Base-by-base conservation (phyloP, 2,888 invertebrate species). In the Phlogophora meticulosa region DNA sequence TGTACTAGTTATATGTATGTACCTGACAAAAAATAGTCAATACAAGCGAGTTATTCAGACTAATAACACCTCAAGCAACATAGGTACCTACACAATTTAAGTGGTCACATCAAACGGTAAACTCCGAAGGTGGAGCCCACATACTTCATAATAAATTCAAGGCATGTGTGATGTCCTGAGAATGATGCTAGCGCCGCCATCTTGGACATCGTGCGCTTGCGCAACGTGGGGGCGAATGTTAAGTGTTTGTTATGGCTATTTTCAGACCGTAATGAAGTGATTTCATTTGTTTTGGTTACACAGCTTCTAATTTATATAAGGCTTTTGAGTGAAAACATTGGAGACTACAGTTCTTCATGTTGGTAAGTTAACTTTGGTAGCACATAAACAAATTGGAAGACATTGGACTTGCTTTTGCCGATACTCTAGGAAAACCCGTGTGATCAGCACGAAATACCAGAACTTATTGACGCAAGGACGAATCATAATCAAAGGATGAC, bases 91-190 rank as follows among this genome's bases (percentile, higher is more conserved):
- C 75, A 72, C 77, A 77, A 42, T 67, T 52, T 34, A 34, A 77
- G 76, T 77, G 77, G 55, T 53, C 72, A 76, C 51, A 43, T 38
- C 11, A 66, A 80, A 80, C 81, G 78, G 80, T 81, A 80, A 68
- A 76, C 48, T 28, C 55, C 51, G 42, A 53, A 63, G 63, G 76
- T 57, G 62, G 55, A 80, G 64, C 81, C 70, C 70, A 76, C 76
- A 63, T 56, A 58, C 10, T 53, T 69, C 38, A 81, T 79, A 76
- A 81, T 42, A 69, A 62, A 81, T 81, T 81, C 81, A 59, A 51
- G 48, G 46, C 80, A 72, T 76, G 77, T 73, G 48, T 63, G 46
- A 55, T 43, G 76, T 76, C 76, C 71, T 76, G 68, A 71, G 81
- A 79, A 81, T 65, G 64, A 63, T 62, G 71, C 66, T 71, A 64